Percentiles rank a stretch among this genome's conserved stretches.
These are phyloP conservation scores for Euura lappo DNA, from an alignment of 1,140 invertebrate genomes.

Conservation along the genomic window DNA sequence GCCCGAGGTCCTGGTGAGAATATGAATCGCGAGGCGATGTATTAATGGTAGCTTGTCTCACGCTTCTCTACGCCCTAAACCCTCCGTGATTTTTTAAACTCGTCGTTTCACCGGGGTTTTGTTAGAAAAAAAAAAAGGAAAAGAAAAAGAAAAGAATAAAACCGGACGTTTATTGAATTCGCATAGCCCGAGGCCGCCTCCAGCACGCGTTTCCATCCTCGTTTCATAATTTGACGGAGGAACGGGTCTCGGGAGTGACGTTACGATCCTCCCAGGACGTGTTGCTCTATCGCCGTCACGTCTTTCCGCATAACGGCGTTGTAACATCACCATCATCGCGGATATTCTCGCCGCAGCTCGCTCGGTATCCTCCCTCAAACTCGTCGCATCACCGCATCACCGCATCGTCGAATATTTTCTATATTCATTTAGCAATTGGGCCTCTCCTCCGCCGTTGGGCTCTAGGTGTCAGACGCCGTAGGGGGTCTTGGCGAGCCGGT, in stretches of 20 bases:
- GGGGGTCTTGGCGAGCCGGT: constrained; percentile 53
- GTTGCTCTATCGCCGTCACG: not conserved
- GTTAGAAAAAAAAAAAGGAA: too few species aligned
- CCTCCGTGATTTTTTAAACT: too few species aligned
- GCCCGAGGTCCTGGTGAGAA: too few species aligned
- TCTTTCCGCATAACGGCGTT: too few species aligned
- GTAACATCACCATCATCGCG: too few species aligned
- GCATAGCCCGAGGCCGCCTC: too few species aligned
- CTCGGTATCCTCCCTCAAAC: too few species aligned
- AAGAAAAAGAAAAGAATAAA: not conserved
- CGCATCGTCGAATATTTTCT: not conserved
- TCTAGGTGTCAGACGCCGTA: constrained; percentile 56
- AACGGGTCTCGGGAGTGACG: not conserved
- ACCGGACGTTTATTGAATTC: constrained; percentile 2
- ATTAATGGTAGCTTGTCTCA: not conserved
- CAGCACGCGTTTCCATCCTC: not conserved
- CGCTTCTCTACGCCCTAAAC: too few species aligned
- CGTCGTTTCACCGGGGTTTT: too few species aligned
- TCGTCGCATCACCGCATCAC: not conserved
- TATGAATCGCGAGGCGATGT: not conserved
- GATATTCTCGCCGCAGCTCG: not conserved
- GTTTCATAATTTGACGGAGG: not conserved
- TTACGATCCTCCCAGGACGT: not conserved
- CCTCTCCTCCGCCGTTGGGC: constrained; percentile 34
- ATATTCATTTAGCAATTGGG: not conserved